A percentile compares a stretch with the other conserved stretches of the same genome.
phyloP scores from a whole-genome alignment of 2,113 vertebrate genomes.

The Aphelocoma coerulescens region DNA sequence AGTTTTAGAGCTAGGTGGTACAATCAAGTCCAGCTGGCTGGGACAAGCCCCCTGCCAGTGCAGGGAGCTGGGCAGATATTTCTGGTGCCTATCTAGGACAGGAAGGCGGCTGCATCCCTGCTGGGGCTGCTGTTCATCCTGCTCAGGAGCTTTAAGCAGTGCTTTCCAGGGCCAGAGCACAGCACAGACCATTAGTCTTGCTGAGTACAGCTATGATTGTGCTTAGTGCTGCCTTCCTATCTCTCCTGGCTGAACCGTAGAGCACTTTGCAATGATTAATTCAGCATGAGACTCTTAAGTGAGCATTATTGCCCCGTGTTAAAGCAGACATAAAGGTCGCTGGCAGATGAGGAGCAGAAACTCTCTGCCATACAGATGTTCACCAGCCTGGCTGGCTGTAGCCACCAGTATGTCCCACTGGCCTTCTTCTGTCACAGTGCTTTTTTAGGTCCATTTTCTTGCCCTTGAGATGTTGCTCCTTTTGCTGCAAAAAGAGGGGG shows the following conservation, averaged over 20 bases:
- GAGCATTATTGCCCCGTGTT: neutral
- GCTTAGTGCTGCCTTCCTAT: neutral
- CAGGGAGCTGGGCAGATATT: neutral
- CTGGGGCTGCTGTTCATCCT: neutral
- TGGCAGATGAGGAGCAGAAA: neutral
- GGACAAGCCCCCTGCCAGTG: neutral
- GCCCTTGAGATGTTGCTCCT: neutral
- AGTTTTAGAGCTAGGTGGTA: neutral
- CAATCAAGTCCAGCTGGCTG: neutral
- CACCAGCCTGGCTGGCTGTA: neutral
- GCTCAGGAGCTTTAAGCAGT: neutral
- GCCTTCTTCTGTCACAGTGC: neutral
- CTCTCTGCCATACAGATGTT: neutral
- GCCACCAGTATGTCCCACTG: accelerated
- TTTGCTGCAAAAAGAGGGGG: neutral
- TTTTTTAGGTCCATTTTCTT: neutral
- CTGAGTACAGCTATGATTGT: neutral
- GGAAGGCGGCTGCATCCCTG: neutral
- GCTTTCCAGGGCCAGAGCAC: neutral
- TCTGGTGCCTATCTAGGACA: neutral
- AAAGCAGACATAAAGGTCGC: neutral
- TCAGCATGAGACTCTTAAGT: neutral
- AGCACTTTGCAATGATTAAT: conserved; percentile 20
- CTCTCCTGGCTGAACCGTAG: neutral
- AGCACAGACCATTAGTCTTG: neutral